Base-by-base conservation (phyloP, 2,797 vertebrate species). In the Amblyopsis hoosieri region DNA sequence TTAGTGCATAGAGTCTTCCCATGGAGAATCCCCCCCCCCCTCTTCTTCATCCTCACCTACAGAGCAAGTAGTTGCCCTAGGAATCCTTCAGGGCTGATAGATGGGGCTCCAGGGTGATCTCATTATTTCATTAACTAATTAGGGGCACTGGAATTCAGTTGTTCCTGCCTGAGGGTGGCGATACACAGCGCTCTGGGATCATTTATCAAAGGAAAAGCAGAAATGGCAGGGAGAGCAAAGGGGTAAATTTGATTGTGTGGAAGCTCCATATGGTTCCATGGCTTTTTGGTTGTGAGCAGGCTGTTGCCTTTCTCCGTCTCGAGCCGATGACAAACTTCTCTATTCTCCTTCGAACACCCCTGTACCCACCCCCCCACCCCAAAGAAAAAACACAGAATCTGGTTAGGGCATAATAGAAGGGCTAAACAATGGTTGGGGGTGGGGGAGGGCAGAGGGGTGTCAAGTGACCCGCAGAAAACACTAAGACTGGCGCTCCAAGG, bases 391-490 rank as follows among this genome's bases (percentile, higher is more conserved):
- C 84, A 69, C 87, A 79, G 90, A 93, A 94, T 93, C 89, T 91
- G 91, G 90, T 91, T 91, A 89, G 82, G 71, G 89, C 89, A 93
- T 88, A 93, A 93, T 91, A 88, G 89, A 76, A 76, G 69, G 61
- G 67, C 81, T 78, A 82, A 88, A 92, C 87, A 91, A 92, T 91
- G 78, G 71, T 81, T 46, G 81, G 76, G 74, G 57, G 58, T 71
- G 66, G 67, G 53, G 45, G 49, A 66, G 64, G 72, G 66, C 68
- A 68, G 71, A 69, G 87, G 90, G 87, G 76, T 88, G 88, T 91
- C 85, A 90, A 92, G 88, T 89, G 89, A 92, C 90, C 90, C 91
- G 59, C 89, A 87, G 90, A 90, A 92, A 91, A 91, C 84, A 91
- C 86, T 87, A 91, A 89, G 89, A 86, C 89, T 89, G 81, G 79